Base-by-base conservation (phyloP, 2,888 invertebrate genomes). In the Agriopis marginaria region DNA sequence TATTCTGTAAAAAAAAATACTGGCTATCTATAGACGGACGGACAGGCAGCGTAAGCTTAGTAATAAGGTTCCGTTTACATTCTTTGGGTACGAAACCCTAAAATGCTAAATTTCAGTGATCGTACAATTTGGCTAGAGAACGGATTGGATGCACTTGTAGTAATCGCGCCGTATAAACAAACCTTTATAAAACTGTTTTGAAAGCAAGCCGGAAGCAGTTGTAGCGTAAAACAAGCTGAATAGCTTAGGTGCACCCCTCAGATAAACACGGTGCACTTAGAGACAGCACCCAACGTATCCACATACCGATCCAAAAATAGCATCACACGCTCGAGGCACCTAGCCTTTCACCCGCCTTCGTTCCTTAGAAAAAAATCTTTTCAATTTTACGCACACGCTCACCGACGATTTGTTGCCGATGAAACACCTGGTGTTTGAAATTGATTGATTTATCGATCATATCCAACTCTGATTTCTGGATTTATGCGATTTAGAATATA, bases 191-290 rank as follows among this genome's bases (percentile, higher is more conserved):
- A 77, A 77, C 68, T 58, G 68, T 76, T 76, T 82, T 80, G 71
- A 76, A 80, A 82, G 78, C 71, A 74, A 71, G 79, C 73, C 85
- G 86, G 87, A 86, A 86, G 71, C 56, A 68, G 81, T 83, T 75
- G 79, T 68, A 81, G 80, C 82, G 83, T 84, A 80, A 80, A 82
- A 84, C 79, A 74, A 65, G 82, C 76, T 84, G 86, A 87, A 88
- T 86, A 86, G 86, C 84, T 81, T 81, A 76, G 84, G 79, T 85
- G 83, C 86, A 87, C 87, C 90, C 89, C 86, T 86, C 83, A 80
- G 82, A 89, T 92, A 90, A 90, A 92, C 89, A 86, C 84, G 80
- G 79, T 85, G 88, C 87, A 90, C 89, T 90, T 88, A 87, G 82
- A 86, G 79, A 84, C 84, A 82, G 82, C 84, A 82, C 84, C 82